Evolutionary conservation across 2,797 vertebrate genomes (phyloP), one percentile per base, ranked within the genome.

Genomic region (Nyctalus aviator): DNA sequence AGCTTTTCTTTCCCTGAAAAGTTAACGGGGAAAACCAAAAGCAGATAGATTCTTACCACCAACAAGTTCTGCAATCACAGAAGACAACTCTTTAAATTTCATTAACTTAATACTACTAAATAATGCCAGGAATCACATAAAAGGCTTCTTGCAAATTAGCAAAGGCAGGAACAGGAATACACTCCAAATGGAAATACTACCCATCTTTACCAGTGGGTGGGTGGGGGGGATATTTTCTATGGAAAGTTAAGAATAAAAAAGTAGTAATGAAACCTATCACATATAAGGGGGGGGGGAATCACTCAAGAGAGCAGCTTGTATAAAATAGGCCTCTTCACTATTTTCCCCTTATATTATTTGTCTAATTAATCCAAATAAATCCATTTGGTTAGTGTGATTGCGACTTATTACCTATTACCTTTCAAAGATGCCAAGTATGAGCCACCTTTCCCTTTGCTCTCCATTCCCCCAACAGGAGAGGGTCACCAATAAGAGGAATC

Each of bases 311-410:
- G 21, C 12, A 50, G 25, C 77, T 75, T 66, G 25, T 30, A 62
- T n/a, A 57, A 89, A 89, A 96, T n/a, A 64, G 73, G 14, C 15
- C 62, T 32, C 53, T 30, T 69, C 83, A 48, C 50, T 91, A 25
- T 69, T 85, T 82, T 32, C 10, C 44, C 12, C 14, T 84, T 76
- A 50, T 14, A 57, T 79, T 78, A 85, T 77, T 76, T 78, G 25
- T 15, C 64, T 88, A 68, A 2, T 23, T 41, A 75, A 57, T 13
- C 53, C 44, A 78, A 92, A 86, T 9, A 50, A 64, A 90, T 27
- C 85, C 72, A 85, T 83, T 18, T 84, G 62, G 53, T 95, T 85
- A 86, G 14, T 57, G 91, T 90, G 91, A 41, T 37, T 88, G 41
- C 44, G 5, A 37, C 4, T 71, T 44, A 69, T 46, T 59, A 78